Percentiles rank a stretch among this genome's conserved stretches.
Conservation (phyloP, 2,113 vertebrate genomes). For the Pseudonaja textilis region DNA sequence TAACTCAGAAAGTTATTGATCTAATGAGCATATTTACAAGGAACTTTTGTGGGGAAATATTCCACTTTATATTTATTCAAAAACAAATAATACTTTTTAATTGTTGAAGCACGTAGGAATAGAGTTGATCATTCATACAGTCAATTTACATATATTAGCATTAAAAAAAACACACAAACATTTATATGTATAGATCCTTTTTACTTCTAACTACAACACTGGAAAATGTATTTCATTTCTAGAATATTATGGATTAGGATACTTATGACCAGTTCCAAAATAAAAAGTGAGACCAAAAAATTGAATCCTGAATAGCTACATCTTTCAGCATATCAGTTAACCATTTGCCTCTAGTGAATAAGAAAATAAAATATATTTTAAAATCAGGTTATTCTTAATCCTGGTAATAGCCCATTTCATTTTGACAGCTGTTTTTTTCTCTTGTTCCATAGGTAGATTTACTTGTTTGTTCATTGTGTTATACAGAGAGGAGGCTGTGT, state of each 20-base stretch:
- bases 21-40: background rate
- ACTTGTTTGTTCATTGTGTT: conserved; percentile 50
- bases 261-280: background rate
- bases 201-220: background rate
- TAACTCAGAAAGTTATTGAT: background rate
- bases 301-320: background rate
- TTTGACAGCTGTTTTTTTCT: conserved; percentile 1
- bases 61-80: background rate
- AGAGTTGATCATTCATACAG: background rate
- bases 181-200: background rate
- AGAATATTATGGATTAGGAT: background rate
- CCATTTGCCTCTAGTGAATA: conserved; percentile 11
- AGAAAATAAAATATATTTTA: conserved; percentile 6
- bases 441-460: conserved; percentile 38
- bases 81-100: background rate
- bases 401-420: conserved; percentile 32
- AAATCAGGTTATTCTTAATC: conserved; percentile 25
- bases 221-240: background rate
- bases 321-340: background rate
- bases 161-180: background rate
- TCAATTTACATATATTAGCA: background rate
- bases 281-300: background rate
- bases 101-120: background rate
- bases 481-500: conserved; percentile 26
- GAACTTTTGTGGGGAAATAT: background rate